phyloP scores from a whole-genome alignment of 1,140 invertebrate genomes.

The Cepaea nemoralis region DNA sequence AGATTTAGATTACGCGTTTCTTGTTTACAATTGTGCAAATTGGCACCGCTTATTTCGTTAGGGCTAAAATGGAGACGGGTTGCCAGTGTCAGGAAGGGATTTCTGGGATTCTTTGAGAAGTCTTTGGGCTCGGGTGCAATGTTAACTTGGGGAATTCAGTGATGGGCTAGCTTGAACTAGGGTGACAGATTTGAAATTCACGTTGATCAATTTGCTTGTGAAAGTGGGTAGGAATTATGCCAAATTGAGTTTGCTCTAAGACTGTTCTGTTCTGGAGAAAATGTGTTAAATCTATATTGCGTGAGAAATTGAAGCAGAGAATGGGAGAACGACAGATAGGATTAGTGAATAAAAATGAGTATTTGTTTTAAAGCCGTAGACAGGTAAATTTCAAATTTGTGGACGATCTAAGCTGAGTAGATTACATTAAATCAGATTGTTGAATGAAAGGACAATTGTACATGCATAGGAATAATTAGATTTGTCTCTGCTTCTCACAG shows the following conservation, averaged over 20 bases:
- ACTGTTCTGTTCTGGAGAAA: not conserved
- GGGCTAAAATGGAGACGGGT: constrained; percentile 17
- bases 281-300: not conserved
- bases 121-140: constrained; percentile 76
- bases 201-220: constrained; percentile 81
- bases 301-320: not conserved
- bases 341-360: too few species aligned
- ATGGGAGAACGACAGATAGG: not conserved
- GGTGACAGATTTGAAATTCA: constrained; percentile 88
- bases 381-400: too few species aligned
- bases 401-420: too few species aligned
- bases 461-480: too few species aligned
- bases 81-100: not conserved
- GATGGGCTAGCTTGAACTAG: constrained; percentile 84
- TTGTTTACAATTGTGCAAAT: constrained; percentile 41
- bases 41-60: constrained; percentile 39
- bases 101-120: constrained; percentile 27
- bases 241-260: constrained; percentile 66
- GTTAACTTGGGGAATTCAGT: constrained; percentile 89
- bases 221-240: constrained; percentile 88
- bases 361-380: too few species aligned
- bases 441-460: too few species aligned
- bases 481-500: too few species aligned
- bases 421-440: too few species aligned
- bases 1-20: constrained; percentile 38